Evolutionary conservation across 2,888 invertebrate genomes (phyloP), one percentile per base, ranked within the genome.

Genomic region (Dynastes grantii): DNA sequence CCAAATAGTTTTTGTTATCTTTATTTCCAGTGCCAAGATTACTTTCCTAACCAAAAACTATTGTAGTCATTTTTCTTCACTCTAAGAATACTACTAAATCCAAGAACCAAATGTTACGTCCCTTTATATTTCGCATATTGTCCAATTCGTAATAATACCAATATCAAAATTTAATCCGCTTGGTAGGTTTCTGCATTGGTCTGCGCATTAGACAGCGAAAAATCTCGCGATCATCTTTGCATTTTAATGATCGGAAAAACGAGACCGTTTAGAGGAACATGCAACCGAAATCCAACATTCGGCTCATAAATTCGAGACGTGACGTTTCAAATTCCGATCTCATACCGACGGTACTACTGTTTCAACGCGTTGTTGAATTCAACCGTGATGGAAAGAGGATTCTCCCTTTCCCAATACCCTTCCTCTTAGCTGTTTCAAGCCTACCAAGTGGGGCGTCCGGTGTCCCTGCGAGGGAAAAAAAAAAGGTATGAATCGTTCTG

Each of bases 241-340:
- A 61, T 61, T 61, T 61, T 61, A 61, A 61, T 61, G 61, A 22
- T 29, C 61, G 61, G 27, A 22, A 55, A 61, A 61, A 61, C 22
- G 61, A 16, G 22, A 22, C 9, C 61, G 27, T 29, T 61, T 29
- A 22, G 6, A 11, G 61, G 45, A 64, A 64, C 64, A 64, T 64
- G 64, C 58, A 55, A 55, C n/a, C 58, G 58, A 58, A 55, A 71
- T 37, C 22, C 55, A 71, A 16, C 32, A 71, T 37, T 58, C 53
- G 37, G 55, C 58, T 16, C 55, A 71, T 71, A 71, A 71, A 58
- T 71, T 71, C 13, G 58, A 58, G 55, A 71, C 71, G 58, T 71
- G 71, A 58, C 55, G 58, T 37, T 71, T 71, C 37, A 71, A 40
- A 58, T 55, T 71, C 71, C 40, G 29, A 58, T 58, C 58, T 58